These are phyloP conservation scores for Psittacula derbiana DNA, from an alignment of 2,797 vertebrate species.

Conservation along the genomic window DNA sequence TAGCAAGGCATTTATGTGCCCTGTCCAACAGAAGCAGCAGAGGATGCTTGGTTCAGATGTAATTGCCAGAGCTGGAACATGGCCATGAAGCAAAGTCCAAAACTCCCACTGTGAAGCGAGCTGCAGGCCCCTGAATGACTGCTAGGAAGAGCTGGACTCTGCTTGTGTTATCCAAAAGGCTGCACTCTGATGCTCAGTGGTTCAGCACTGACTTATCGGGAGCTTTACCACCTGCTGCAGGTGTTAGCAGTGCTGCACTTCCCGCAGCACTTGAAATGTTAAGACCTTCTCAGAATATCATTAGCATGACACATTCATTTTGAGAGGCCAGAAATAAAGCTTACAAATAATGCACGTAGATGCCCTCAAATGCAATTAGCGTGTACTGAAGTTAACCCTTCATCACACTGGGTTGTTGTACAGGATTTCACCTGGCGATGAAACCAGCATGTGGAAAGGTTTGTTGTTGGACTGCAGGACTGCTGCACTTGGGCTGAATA, in stretches of 20 bases:
- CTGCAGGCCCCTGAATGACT: neutral
- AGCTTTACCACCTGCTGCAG: neutral
- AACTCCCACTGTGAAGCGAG: neutral
- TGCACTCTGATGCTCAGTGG: rapidly evolving
- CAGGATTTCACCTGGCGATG: neutral
- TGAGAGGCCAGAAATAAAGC: neutral
- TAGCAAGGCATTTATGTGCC: neutral
- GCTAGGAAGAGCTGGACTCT: neutral
- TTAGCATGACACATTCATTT: neutral
- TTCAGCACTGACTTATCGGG: neutral
- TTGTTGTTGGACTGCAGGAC: neutral
- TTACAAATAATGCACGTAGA: neutral
- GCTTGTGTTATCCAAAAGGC: neutral
- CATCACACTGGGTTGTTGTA: rapidly evolving
- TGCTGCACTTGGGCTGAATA: neutral
- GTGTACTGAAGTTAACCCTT: neutral
- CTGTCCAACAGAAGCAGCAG: neutral
- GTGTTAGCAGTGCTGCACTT: neutral
- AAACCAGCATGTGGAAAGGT: rapidly evolving
- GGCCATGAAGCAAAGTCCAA: neutral
- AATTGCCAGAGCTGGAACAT: neutral
- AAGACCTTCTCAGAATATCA: neutral
- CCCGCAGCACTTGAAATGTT: neutral
- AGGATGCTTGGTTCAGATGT: neutral
- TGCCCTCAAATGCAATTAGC: neutral